phyloP scores from a whole-genome alignment of 2,113 vertebrate genomes.

The Actinemys pallida region DNA sequence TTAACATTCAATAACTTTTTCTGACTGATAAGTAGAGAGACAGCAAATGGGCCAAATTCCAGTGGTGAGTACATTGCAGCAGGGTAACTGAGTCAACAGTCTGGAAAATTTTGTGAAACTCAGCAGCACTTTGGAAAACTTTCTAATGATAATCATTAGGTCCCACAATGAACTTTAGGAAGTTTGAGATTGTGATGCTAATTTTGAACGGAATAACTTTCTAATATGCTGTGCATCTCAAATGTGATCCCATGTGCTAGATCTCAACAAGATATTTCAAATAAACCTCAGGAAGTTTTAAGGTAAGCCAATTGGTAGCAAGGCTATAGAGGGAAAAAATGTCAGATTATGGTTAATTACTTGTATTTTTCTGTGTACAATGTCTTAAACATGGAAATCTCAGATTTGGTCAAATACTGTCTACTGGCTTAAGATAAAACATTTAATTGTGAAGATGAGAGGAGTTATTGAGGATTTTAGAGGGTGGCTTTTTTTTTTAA shows the following conservation, averaged over 20 bases:
- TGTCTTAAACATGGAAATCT: background rate
- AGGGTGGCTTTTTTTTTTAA: background rate
- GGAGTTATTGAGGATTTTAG: background rate
- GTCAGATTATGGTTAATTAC: background rate
- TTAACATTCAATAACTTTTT: background rate
- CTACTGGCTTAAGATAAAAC: background rate
- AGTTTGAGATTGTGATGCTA: background rate
- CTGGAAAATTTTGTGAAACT: background rate
- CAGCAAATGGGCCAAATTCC: background rate
- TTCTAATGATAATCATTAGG: background rate
- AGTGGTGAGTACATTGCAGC: background rate
- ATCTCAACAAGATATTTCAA: background rate
- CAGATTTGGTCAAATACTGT: background rate
- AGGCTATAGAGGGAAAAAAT: background rate
- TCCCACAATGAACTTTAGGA: slow-evolving; percentile 46
- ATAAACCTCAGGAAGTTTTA: background rate
- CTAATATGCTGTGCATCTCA: background rate
- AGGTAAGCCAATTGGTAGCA: background rate
- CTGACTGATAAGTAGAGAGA: background rate
- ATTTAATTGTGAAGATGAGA: background rate
- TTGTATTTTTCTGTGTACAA: background rate
- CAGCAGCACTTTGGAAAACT: slow-evolving; percentile 2
- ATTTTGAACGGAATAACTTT: background rate
- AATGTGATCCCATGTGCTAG: background rate
- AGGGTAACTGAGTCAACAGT: background rate